Conservation (phyloP, 2,113 vertebrate species). For the Suncus etruscus region DNA sequence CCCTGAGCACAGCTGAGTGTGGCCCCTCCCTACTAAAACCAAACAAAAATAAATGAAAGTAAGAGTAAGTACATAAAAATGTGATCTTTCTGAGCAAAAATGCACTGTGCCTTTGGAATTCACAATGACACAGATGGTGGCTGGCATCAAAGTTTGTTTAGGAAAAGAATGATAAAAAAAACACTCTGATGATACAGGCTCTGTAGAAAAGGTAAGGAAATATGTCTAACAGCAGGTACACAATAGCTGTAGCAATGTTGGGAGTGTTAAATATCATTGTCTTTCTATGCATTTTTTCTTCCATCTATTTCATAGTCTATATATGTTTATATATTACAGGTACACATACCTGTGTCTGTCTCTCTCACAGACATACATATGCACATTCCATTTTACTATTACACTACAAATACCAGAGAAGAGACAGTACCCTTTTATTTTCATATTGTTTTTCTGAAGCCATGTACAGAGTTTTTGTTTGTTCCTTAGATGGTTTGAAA, state of each 20-base stretch:
- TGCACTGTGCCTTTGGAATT: not conserved
- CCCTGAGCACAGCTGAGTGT: no score
- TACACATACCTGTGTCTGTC: not conserved
- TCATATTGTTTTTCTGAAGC: not conserved
- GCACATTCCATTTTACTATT: not conserved
- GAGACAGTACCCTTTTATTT: not conserved
- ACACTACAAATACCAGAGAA: slow-evolving; percentile 24
- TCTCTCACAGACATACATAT: not conserved
- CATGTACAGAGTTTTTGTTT: not conserved
- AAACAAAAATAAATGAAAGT: not conserved
- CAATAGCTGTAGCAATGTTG: not conserved
- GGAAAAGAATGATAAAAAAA: not conserved
- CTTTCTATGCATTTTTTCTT: not conserved
- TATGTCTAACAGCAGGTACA: not conserved
- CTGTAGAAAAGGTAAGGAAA: not conserved
- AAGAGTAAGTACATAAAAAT: not conserved
- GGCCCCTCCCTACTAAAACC: no score
- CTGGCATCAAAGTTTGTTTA: not conserved
- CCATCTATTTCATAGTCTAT: not conserved
- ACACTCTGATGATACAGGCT: no score
- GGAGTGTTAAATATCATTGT: not conserved
- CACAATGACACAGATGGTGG: not conserved
- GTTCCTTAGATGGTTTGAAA: slow-evolving; percentile 26
- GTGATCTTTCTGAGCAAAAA: slow-evolving; percentile 1
- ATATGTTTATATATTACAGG: not conserved